A percentile compares a stretch with the other conserved stretches of the same genome.
These are phyloP conservation scores for Luperina testacea DNA, from an alignment of 2,888 invertebrate species.

Conservation along the genomic window DNA sequence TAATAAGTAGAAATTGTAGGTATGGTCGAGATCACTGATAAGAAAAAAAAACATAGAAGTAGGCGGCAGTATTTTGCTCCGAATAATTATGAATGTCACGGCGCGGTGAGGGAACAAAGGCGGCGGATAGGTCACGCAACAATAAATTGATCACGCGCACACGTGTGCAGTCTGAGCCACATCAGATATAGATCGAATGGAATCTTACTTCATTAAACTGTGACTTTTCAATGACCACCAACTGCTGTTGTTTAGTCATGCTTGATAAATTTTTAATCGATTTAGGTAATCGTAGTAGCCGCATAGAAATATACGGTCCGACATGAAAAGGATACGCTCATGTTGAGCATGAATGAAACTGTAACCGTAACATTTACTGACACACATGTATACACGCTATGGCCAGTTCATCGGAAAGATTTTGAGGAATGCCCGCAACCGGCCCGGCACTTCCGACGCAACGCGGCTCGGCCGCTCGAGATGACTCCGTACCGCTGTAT, in stretches of 20 bases:
- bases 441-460: slow-evolving; percentile 82
- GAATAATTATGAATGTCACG: slow-evolving; percentile 83
- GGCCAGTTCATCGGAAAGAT: slow-evolving; percentile 72
- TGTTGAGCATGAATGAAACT: slow-evolving; percentile 60
- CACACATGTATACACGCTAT: slow-evolving; percentile 68
- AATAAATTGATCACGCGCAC: slow-evolving; percentile 78
- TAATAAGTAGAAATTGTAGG: slow-evolving; percentile 56
- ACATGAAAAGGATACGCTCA: slow-evolving; percentile 54
- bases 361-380: slow-evolving; percentile 63
- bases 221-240: slow-evolving; percentile 55
- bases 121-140: slow-evolving; percentile 82
- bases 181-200: slow-evolving; percentile 59
- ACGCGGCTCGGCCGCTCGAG: slow-evolving; percentile 60
- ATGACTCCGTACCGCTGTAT: slow-evolving; percentile 64
- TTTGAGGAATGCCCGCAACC: slow-evolving; percentile 84
- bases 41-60: slow-evolving; percentile 45
- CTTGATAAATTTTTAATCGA: slow-evolving; percentile 60
- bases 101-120: slow-evolving; percentile 79
- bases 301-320: slow-evolving; percentile 44
- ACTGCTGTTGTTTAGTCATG: slow-evolving; percentile 43
- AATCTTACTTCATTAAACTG: slow-evolving; percentile 58
- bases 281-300: slow-evolving; percentile 48
- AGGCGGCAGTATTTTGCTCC: slow-evolving; percentile 63
- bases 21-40: slow-evolving; percentile 46
- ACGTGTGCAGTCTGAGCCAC: slow-evolving; percentile 66